These are phyloP conservation scores for Andrena haemorrhoa DNA, from an alignment of 2,888 invertebrate genomes.

Conservation along the genomic window DNA sequence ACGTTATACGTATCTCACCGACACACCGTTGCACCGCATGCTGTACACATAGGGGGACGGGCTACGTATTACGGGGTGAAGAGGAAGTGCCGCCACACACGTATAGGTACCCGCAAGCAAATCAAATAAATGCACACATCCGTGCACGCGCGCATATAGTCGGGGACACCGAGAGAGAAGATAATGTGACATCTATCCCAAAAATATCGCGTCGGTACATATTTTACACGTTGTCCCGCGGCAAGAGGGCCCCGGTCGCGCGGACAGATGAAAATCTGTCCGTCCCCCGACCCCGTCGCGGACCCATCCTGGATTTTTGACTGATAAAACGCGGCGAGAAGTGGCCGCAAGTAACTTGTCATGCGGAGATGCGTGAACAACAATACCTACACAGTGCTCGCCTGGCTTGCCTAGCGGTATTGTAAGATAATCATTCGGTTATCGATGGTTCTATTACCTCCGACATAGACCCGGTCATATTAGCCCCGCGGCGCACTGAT, in stretches of 20 bases:
- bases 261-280: conserved; percentile 40
- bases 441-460: conserved; percentile 64
- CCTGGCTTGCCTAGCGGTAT: conserved; percentile 54
- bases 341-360: conserved; percentile 70
- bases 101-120: conserved; percentile 59
- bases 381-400: conserved; percentile 70
- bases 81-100: conserved; percentile 63
- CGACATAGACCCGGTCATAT: conserved; percentile 67
- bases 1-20: conserved; percentile 61
- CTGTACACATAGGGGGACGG: conserved; percentile 43
- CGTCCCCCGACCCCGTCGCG: conserved; percentile 47
- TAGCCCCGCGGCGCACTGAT: conserved; percentile 68
- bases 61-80: conserved; percentile 62
- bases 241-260: conserved; percentile 10
- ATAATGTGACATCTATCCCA: conserved; percentile 82
- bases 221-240: conserved; percentile 65
- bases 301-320: conserved; percentile 60
- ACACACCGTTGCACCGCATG: conserved; percentile 58
- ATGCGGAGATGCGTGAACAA: conserved; percentile 75
- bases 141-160: conserved; percentile 63
- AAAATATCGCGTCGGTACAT: conserved; percentile 78
- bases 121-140: conserved; percentile 70
- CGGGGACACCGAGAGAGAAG: conserved; percentile 56
- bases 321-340: conserved; percentile 64
- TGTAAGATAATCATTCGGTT: conserved; percentile 62